Conservation (phyloP, 2,888 invertebrate species). For the Penaeus monodon region DNA sequence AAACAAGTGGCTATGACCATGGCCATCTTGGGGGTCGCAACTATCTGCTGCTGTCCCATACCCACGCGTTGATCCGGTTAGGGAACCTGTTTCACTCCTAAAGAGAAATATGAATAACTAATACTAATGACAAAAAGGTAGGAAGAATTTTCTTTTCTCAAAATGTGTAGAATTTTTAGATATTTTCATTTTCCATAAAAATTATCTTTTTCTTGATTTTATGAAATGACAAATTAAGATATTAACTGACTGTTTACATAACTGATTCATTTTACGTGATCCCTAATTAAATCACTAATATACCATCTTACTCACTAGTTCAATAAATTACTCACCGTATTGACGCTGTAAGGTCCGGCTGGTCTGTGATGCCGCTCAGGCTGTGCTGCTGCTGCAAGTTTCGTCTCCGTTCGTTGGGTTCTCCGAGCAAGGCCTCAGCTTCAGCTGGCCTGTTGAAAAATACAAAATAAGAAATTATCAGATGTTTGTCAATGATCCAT, state of each 20-base stretch:
- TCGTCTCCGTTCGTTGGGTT: slow-evolving; percentile 45
- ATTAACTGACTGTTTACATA: no score
- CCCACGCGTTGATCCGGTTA: slow-evolving; percentile 18
- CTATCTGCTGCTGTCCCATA: slow-evolving; percentile 37
- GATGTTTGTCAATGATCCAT: neutral
- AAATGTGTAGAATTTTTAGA: neutral
- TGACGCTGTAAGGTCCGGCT: slow-evolving; percentile 61
- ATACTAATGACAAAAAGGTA: neutral
- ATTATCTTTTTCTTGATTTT: no score
- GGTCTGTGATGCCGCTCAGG: slow-evolving; percentile 58
- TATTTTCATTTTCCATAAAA: neutral
- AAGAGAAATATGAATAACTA: neutral
- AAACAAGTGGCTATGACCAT: slow-evolving; percentile 36
- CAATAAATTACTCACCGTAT: slow-evolving; percentile 34
- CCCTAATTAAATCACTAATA: no score
- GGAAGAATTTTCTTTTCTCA: neutral
- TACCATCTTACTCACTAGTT: neutral
- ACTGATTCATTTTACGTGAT: no score
- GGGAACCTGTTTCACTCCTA: slow-evolving; percentile 53
- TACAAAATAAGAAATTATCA: neutral
- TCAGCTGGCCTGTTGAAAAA: slow-evolving; percentile 43
- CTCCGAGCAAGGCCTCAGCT: slow-evolving; percentile 30
- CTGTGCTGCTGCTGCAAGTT: slow-evolving; percentile 57
- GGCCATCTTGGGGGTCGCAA: slow-evolving; percentile 35
- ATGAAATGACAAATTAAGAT: no score